Evolutionary conservation across 2,888 invertebrate species (phyloP).

Genomic region (Troilus luridus): DNA sequence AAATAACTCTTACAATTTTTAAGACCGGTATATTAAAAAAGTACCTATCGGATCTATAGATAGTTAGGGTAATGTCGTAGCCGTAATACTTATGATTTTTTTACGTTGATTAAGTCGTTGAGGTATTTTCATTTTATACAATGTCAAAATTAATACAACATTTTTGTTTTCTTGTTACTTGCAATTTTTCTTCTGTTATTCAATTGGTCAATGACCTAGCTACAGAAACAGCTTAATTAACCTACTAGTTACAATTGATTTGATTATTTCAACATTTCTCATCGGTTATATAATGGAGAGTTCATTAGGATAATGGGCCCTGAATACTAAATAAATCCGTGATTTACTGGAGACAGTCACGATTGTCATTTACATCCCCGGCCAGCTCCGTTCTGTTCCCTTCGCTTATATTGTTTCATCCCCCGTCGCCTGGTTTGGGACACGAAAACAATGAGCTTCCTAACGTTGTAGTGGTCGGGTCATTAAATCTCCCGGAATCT

Average conservation of each 20-base stretch:
- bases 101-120: no score
- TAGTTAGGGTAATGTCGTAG: no score
- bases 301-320: conserved; percentile 1
- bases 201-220: no score
- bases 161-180: no score
- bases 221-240: background rate
- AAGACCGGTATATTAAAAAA: no score
- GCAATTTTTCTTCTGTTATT: no score
- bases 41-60: no score
- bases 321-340: conserved; percentile 7
- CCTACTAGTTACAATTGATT: background rate
- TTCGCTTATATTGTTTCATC: conserved; percentile 22
- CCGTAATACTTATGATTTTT: no score
- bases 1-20: no score
- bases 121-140: no score
- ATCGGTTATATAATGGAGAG: background rate
- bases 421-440: background rate
- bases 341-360: conserved; percentile 30
- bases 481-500: conserved; percentile 10
- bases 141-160: no score
- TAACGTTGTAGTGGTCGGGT: background rate
- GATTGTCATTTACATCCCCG: background rate
- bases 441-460: background rate
- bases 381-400: background rate
- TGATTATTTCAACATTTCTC: background rate